A percentile compares a stretch with the other conserved stretches of the same genome.
Conservation (phyloP, 2,113 vertebrate genomes). For the human region GRCh38 chr19:40148001-40148500, state of each 20-base stretch:
- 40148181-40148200: not conserved
- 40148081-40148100: not conserved
- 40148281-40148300: not conserved
- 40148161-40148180: not conserved
- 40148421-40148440: not conserved
- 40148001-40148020: not conserved
- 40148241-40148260: not conserved
- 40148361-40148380: not conserved
- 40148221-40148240: not conserved
- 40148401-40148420: not conserved
- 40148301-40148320: not conserved
- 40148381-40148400: not conserved
- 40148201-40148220: not conserved
- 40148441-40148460: not conserved
- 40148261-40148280: not conserved
- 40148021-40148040: not conserved
- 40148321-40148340: too few relatives aligned
- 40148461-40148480: not conserved
- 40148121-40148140: not conserved
- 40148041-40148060: not conserved
- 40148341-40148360: not conserved
- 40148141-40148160: not conserved
- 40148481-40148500: not conserved
- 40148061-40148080: not conserved
- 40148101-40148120: not conserved